A percentile compares a stretch with the other conserved stretches of the same genome.
Evolutionary conservation across 2,888 invertebrate genomes (phyloP).

Genomic region (Allacma fusca): DNA sequence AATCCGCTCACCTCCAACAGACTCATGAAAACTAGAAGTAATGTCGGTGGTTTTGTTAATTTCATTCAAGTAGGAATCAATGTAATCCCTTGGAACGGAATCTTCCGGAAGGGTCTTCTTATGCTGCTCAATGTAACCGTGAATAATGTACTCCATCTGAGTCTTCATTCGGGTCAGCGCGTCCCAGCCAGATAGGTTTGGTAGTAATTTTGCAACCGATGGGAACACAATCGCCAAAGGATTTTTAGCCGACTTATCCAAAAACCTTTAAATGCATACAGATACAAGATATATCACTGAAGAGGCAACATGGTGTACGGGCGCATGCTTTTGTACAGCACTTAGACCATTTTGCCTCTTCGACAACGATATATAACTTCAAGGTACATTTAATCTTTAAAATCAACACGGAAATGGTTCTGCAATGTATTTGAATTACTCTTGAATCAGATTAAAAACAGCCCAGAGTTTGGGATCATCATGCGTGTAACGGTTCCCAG

Average conservation of each 20-base stretch:
- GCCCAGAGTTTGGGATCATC: constrained; percentile 25
- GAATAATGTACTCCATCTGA: background rate
- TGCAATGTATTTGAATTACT: background rate
- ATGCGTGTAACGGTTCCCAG: background rate
- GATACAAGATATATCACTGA: too few relatives aligned
- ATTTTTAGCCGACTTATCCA: background rate
- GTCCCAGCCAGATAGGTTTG: background rate
- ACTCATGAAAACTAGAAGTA: background rate
- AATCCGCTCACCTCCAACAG: background rate
- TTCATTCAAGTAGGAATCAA: constrained; percentile 16
- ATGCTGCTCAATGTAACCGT: background rate
- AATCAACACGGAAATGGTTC: too few relatives aligned
- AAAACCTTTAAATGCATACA: too few relatives aligned
- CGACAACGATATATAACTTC: too few relatives aligned
- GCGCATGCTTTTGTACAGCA: background rate
- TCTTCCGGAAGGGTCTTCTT: constrained; percentile 19
- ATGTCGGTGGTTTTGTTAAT: background rate
- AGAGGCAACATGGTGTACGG: too few relatives aligned
- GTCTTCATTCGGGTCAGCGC: background rate
- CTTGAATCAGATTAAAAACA: background rate
- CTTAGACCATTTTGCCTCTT: too few relatives aligned
- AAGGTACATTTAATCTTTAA: too few relatives aligned
- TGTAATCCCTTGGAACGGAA: background rate
- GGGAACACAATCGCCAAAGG: background rate
- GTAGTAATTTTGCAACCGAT: background rate